Conservation (phyloP, 1,140 invertebrate genomes). For the Sesamia nonagrioides region DNA sequence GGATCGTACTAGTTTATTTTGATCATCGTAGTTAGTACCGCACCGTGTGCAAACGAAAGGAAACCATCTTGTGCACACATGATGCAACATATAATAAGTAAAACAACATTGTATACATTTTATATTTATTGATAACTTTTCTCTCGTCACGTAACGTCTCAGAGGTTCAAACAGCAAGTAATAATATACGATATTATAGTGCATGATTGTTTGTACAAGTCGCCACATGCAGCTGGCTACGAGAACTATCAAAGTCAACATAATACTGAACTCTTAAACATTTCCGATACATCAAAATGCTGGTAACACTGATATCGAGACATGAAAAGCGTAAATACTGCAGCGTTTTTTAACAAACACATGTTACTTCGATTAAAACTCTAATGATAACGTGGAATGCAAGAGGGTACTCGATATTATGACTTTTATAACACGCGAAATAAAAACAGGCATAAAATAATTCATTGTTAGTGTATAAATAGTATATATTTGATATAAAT, state of each 20-base stretch:
- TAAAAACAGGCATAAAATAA: slow-evolving; percentile 69
- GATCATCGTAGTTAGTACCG: no score
- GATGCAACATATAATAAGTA: no score
- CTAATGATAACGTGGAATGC: slow-evolving; percentile 78
- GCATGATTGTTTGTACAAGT: slow-evolving; percentile 62
- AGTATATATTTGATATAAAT: slow-evolving; percentile 71
- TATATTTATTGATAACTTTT: slow-evolving; percentile 73
- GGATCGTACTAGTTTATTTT: no score
- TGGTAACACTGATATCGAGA: slow-evolving; percentile 53
- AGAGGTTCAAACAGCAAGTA: slow-evolving; percentile 72
- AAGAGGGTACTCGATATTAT: slow-evolving; percentile 64
- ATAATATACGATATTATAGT: slow-evolving; percentile 61
- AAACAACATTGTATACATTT: slow-evolving; percentile 66
- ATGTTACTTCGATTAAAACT: slow-evolving; percentile 44
- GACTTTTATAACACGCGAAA: slow-evolving; percentile 60
- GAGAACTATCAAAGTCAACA: slow-evolving; percentile 42
- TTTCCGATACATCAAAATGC: slow-evolving; percentile 40
- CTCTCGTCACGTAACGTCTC: slow-evolving; percentile 72
- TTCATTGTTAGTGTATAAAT: slow-evolving; percentile 70
- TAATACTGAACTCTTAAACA: slow-evolving; percentile 54
- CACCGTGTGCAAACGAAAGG: no score
- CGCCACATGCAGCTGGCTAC: slow-evolving; percentile 10
- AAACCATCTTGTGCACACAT: no score
- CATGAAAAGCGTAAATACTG: slow-evolving; percentile 37
- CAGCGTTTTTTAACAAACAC: slow-evolving; percentile 41